phyloP scores from a whole-genome alignment of 2,888 invertebrate species.

The Cynaeus angustus region DNA sequence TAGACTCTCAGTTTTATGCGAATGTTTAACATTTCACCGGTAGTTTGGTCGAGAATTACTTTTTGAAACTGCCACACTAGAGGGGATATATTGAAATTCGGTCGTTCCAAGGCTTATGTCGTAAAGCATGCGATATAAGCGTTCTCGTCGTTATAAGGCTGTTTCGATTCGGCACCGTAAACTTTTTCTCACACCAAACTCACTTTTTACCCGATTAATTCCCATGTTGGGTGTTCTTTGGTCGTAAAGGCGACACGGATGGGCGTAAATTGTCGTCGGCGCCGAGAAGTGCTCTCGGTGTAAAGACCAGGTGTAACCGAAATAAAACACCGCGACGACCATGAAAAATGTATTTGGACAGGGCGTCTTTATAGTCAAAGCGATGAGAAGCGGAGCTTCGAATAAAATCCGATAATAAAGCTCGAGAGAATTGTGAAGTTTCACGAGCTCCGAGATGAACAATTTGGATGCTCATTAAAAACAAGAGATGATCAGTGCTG shows the following conservation, averaged over 20 bases:
- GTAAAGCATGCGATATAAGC: constrained; percentile 47
- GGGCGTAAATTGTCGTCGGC: constrained; percentile 30
- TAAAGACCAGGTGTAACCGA: constrained; percentile 35
- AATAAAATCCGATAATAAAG: constrained; percentile 41
- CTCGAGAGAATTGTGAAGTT: constrained; percentile 32
- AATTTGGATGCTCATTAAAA: constrained; percentile 32
- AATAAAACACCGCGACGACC: constrained; percentile 37
- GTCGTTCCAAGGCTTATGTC: constrained; percentile 49
- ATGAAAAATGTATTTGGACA: constrained; percentile 41
- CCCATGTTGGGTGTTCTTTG: constrained; percentile 27
- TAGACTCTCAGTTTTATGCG: constrained; percentile 50
- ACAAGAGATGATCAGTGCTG: constrained; percentile 29
- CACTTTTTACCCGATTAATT: constrained; percentile 45
- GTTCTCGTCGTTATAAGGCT: constrained; percentile 18
- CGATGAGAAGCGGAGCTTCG: constrained; percentile 16
- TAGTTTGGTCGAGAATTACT: constrained; percentile 44
- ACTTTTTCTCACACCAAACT: constrained; percentile 29
- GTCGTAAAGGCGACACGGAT: constrained; percentile 34
- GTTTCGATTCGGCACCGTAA: constrained; percentile 35
- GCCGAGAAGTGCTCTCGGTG: constrained; percentile 17
- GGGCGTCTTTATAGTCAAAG: constrained; percentile 26
- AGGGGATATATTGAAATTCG: constrained; percentile 52
- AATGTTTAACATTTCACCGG: constrained; percentile 38
- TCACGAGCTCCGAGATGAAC: constrained; percentile 18
- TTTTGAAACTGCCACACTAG: constrained; percentile 47